Conservation (phyloP, 2,888 invertebrate genomes). For the Frankliniella fusca region DNA sequence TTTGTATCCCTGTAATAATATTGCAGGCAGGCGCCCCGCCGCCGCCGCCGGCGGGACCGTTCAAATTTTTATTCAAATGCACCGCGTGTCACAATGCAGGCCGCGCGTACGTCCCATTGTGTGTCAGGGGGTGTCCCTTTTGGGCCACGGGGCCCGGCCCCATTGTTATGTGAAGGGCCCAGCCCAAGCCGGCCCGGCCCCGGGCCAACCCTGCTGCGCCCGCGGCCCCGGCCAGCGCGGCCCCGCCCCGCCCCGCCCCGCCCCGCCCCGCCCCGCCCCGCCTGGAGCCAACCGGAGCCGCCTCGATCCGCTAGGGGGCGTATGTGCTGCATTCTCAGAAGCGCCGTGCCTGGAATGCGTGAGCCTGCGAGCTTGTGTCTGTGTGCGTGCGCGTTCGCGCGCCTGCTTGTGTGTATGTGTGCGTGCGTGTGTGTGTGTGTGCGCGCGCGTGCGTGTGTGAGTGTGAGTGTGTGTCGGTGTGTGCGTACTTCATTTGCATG, state of each 20-base stretch:
- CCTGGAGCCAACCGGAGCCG: too few relatives aligned
- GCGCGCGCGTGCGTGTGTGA: not conserved
- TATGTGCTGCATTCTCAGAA: constrained; percentile 6
- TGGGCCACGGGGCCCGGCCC: not conserved
- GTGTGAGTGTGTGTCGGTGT: not conserved
- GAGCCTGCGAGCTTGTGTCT: not conserved
- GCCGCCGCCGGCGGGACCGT: not conserved
- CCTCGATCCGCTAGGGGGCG: not conserved
- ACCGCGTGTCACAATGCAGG: not conserved
- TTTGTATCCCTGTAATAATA: too few relatives aligned
- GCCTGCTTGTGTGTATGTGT: not conserved
- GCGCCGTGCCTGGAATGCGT: not conserved
- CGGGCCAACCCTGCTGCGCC: not conserved
- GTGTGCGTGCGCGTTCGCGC: not conserved
- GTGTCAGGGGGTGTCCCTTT: not conserved
- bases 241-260: not conserved
- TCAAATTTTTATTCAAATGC: not conserved
- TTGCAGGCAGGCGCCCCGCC: too few relatives aligned
- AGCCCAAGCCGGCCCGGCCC: not conserved
- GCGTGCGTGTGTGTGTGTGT: not conserved
- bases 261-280: not conserved
- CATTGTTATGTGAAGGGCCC: too few relatives aligned
- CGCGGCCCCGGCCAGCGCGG: not conserved
- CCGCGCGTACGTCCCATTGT: not conserved
- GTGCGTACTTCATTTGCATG: not conserved